Percentiles rank a stretch among this genome's conserved stretches.
phyloP scores from a whole-genome alignment of 1,140 invertebrate species.

The Caenorhabditis tropicalis region DNA sequence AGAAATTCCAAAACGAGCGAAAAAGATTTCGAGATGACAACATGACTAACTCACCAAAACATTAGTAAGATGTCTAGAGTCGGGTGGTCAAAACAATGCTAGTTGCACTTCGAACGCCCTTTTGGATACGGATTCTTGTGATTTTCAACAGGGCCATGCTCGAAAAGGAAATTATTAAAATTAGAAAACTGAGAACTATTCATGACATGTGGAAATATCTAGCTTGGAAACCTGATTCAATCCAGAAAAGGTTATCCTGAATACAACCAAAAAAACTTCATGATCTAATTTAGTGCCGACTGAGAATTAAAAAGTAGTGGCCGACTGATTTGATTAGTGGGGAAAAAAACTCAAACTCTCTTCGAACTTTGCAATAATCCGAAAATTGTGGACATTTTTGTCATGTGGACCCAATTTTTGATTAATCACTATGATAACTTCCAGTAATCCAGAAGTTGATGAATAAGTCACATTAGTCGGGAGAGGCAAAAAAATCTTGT shows the following conservation, averaged over 20 bases:
- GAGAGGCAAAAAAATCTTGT: background rate
- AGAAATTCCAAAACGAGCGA: background rate
- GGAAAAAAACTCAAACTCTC: background rate
- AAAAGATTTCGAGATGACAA: too few species aligned
- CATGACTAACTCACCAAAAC: too few species aligned
- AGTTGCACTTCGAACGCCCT: too few species aligned
- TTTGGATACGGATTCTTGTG: too few species aligned
- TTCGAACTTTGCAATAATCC: slow-evolving; percentile 5
- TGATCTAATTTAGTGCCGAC: background rate
- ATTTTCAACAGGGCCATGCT: too few species aligned
- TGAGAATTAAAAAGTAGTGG: background rate
- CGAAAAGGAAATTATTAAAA: too few species aligned
- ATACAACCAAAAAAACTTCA: background rate
- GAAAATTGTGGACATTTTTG: too few species aligned
- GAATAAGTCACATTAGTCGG: background rate
- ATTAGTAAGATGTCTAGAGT: too few species aligned
- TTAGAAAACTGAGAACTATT: background rate
- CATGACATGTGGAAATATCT: background rate
- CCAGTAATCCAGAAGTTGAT: background rate
- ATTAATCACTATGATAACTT: background rate
- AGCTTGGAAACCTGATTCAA: background rate
- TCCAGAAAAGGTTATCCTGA: slow-evolving; percentile 7
- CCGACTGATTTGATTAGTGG: slow-evolving; percentile 23
- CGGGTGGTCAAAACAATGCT: too few species aligned
- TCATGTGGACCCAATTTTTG: background rate